Base-by-base conservation (phyloP, 2,888 invertebrate species). In the Gymnosoma rotundatum region DNA sequence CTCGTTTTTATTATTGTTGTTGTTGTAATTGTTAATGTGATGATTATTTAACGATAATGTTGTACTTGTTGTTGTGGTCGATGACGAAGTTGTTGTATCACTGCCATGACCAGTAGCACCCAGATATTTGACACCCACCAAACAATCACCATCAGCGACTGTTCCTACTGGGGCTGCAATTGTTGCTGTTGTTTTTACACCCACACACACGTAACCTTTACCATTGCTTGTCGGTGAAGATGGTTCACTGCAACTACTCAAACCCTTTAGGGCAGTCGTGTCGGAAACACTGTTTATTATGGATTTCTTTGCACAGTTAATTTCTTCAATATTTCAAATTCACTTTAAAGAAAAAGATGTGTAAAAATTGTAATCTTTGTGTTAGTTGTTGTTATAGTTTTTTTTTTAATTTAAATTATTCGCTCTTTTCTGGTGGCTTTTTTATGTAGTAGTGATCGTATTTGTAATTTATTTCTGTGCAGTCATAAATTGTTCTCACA, bases 201-300 rank as follows among this genome's bases (percentile, higher is more conserved):
- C n/a, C n/a, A 70, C 81, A 82, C 70, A 75, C 75, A 76, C 64
- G 76, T 70, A 63, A 50, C 72, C 12, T 52, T 42, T 52, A 87
- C 89, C 74, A 63, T 79, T 83, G 52, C 78, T 56, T 50, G 83
- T 86, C n/a, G 91, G 91, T 9, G 90, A 90, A 10, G 91, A 89
- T 18, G 90, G 90, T 85, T 90, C 90, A 81, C 90, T 86, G 78
- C 88, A 88, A 87, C 91, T 90, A 85, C 91, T 90, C 25, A 89
- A 89, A 50, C 89, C 89, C 66, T 91, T 89, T 50, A 90, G 87
- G 25, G 89, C 91, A 50, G 91, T 90, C 36, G 91, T 90, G 38
- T 90, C 91, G 79, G 89, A 88, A n/a, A 89, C 88, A 78, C 89
- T 88, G 74, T 61, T 69, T 79, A 85, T 80, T 60, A 10, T 64